These are phyloP conservation scores for Apeltes quadracus DNA, from an alignment of 2,113 vertebrate genomes.

Conservation along the genomic window DNA sequence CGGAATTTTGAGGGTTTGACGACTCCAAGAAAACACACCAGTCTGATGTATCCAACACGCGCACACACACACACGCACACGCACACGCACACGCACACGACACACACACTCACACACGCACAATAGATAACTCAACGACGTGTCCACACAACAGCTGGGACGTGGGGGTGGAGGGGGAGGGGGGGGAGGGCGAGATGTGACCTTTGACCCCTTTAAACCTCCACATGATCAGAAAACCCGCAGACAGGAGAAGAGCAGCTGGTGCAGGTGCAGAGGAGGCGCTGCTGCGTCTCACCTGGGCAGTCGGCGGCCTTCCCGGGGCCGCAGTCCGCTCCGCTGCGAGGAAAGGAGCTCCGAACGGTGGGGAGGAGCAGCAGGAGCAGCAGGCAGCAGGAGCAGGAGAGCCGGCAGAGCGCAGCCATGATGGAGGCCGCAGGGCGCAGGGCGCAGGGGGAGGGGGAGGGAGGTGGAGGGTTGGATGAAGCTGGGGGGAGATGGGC, in stretches of 20 bases:
- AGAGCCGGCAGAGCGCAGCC: constrained; percentile 59
- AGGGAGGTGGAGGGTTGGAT: neutral
- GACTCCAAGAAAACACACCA: too few relatives aligned
- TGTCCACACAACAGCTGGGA: neutral
- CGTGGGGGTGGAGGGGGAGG: neutral
- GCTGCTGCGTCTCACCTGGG: constrained; percentile 73
- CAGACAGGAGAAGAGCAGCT: neutral
- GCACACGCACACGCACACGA: constrained; percentile 12
- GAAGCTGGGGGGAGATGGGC: neutral
- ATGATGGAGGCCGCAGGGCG: constrained; percentile 49
- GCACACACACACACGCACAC: constrained; percentile 21
- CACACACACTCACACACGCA: constrained; percentile 25
- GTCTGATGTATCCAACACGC: neutral
- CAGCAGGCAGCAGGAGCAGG: constrained; percentile 65
- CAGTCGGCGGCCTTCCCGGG: constrained; percentile 78
- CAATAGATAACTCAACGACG: neutral
- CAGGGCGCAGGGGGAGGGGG: neutral
- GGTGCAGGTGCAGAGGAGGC: neutral
- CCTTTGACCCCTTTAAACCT: neutral
- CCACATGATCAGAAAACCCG: neutral
- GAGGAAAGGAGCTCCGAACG: constrained; percentile 77
- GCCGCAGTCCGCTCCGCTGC: constrained; percentile 74
- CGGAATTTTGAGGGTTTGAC: too few relatives aligned
- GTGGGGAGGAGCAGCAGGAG: constrained; percentile 71
- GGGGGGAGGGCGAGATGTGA: neutral